phyloP scores from a whole-genome alignment of 2,113 vertebrate genomes.

The Odocoileus virginianus region DNA sequence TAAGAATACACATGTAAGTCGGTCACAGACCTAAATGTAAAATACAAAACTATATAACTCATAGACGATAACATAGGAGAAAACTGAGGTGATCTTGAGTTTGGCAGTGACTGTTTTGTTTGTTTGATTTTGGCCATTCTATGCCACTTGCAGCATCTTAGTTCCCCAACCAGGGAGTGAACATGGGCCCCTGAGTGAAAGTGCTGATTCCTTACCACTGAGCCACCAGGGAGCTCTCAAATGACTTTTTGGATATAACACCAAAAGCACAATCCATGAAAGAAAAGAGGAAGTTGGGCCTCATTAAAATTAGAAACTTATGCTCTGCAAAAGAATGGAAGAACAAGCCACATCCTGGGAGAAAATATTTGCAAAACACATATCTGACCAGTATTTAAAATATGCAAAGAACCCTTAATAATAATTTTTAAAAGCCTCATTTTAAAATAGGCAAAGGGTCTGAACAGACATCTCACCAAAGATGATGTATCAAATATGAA shows the following conservation, averaged over 20 bases:
- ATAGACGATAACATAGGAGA: background rate
- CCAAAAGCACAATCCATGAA: background rate
- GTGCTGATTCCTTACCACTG: background rate
- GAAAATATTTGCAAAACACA: background rate
- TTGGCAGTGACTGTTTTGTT: background rate
- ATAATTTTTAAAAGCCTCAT: background rate
- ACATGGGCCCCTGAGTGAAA: background rate
- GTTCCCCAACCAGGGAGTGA: background rate
- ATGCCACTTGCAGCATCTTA: background rate
- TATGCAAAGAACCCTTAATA: background rate
- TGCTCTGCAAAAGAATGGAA: background rate
- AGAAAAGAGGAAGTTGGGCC: background rate
- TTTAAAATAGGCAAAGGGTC: background rate
- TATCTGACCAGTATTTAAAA: background rate
- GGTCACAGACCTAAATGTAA: background rate
- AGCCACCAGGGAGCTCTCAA: background rate
- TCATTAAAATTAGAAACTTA: background rate
- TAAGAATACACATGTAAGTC: background rate
- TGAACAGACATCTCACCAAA: background rate
- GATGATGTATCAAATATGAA: background rate
- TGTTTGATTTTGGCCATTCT: background rate
- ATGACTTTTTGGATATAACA: background rate
- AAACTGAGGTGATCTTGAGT: background rate
- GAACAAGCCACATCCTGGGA: background rate
- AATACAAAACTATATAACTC: background rate